These are phyloP conservation scores for Isaurus tuberculatus DNA, from an alignment of 92 coral and sea anemone genomes.

Conservation along the genomic window DNA sequence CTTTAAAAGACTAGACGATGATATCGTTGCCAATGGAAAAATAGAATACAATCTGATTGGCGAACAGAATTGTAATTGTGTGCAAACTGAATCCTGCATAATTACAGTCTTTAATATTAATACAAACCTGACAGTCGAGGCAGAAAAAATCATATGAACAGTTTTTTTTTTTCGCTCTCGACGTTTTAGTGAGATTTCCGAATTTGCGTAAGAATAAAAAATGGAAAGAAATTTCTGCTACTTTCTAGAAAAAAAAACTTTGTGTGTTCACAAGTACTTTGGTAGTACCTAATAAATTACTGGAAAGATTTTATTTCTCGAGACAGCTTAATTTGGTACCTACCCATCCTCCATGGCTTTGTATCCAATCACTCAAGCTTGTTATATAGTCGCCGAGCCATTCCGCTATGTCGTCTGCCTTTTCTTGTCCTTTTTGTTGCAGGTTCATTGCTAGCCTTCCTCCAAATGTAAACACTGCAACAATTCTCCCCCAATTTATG, in stretches of 20 bases:
- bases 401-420: slow-evolving; percentile 63
- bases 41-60: slow-evolving; percentile 25
- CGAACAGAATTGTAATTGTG: background rate
- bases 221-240: background rate
- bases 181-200: background rate
- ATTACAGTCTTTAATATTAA: background rate
- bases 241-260: background rate
- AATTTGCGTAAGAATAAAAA: background rate
- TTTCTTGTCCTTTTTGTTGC: slow-evolving; percentile 64
- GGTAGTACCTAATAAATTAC: background rate
- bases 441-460: slow-evolving; percentile 78
- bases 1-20: slow-evolving; percentile 21
- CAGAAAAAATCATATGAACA: background rate
- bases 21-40: slow-evolving; percentile 5
- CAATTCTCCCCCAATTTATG: slow-evolving; percentile 90
- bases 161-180: background rate
- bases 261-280: background rate
- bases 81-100: background rate
- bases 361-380: slow-evolving; percentile 75
- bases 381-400: slow-evolving; percentile 85
- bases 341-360: slow-evolving; percentile 86
- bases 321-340: slow-evolving; percentile 25
- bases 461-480: slow-evolving; percentile 84
- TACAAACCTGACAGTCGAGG: background rate
- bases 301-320: background rate